Conservation (phyloP, 92 coral and sea anemone genomes). For the Ricordea florida region DNA sequence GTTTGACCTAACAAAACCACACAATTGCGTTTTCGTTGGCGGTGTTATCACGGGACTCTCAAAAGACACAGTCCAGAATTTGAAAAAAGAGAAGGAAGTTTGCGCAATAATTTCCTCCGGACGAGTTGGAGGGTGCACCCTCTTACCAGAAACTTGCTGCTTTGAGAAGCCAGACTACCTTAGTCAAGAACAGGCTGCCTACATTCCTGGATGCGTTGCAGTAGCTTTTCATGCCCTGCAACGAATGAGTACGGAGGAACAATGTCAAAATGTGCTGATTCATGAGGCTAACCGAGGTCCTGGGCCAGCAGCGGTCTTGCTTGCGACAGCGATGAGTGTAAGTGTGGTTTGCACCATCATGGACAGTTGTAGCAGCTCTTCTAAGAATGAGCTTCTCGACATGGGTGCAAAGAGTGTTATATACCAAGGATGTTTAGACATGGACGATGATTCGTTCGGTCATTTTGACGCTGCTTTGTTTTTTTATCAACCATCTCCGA, state of each 20-base stretch:
- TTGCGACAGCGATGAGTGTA: constrained; percentile 54
- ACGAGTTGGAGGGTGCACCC: constrained; percentile 30
- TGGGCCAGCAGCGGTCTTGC: constrained; percentile 50
- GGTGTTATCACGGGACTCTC: constrained; percentile 11
- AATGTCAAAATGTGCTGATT: neutral
- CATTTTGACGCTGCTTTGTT: constrained; percentile 32
- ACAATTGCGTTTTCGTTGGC: constrained; percentile 9
- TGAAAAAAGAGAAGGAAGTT: constrained; percentile 24
- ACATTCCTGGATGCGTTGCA: constrained; percentile 43
- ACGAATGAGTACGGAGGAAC: neutral
- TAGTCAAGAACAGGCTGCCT: constrained; percentile 37
- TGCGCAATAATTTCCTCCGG: constrained; percentile 42
- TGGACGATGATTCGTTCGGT: neutral
- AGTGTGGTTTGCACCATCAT: constrained; percentile 41
- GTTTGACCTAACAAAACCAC: neutral
- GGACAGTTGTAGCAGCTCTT: neutral
- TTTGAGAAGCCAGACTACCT: constrained; percentile 42
- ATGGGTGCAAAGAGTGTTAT: constrained; percentile 30
- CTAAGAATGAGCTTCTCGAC: constrained; percentile 2
- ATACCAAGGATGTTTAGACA: neutral
- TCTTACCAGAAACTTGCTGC: neutral
- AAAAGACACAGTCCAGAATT: neutral
- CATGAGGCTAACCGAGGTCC: constrained; percentile 56
- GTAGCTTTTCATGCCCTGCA: constrained; percentile 51
- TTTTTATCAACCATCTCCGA: constrained; percentile 13